A percentile compares a stretch with the other conserved stretches of the same genome.
phyloP scores from a whole-genome alignment of 2,888 invertebrate species.

The Catocala fraxini region DNA sequence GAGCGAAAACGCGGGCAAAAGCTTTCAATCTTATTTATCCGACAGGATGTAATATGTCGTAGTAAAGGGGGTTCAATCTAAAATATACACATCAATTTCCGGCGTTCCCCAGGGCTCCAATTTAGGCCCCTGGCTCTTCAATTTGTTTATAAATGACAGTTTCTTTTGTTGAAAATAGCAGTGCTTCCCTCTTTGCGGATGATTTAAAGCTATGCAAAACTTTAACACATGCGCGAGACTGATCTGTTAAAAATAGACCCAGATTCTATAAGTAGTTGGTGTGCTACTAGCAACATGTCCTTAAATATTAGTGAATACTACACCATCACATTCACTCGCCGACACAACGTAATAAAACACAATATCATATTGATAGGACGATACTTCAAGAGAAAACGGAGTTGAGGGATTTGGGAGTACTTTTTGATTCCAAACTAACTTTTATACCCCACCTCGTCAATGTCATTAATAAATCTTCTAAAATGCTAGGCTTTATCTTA shows the following conservation, averaged over 20 bases:
- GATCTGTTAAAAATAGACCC: background rate
- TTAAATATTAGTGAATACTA: conserved; percentile 3
- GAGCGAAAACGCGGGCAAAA: no score
- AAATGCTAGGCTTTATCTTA: no score
- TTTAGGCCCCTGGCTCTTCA: background rate
- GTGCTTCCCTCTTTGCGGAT: conserved; percentile 7
- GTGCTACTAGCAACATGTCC: background rate
- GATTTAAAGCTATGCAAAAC: conserved; percentile 13
- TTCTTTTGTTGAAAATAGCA: conserved; percentile 6
- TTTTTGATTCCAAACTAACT: no score
- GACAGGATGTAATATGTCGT: background rate
- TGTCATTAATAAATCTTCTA: no score
- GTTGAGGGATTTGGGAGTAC: no score
- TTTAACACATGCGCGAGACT: background rate
- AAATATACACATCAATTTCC: background rate
- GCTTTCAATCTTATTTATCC: background rate
- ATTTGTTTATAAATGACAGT: background rate
- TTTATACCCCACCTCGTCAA: no score
- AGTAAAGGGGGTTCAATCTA: background rate
- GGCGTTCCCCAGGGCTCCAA: background rate
- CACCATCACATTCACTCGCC: background rate
- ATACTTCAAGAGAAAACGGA: no score
- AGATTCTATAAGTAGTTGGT: background rate
- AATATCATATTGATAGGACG: no score
- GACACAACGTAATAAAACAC: conserved; percentile 1